Conservation (phyloP, 1,140 invertebrate genomes). For the Eufriesea mexicana region DNA sequence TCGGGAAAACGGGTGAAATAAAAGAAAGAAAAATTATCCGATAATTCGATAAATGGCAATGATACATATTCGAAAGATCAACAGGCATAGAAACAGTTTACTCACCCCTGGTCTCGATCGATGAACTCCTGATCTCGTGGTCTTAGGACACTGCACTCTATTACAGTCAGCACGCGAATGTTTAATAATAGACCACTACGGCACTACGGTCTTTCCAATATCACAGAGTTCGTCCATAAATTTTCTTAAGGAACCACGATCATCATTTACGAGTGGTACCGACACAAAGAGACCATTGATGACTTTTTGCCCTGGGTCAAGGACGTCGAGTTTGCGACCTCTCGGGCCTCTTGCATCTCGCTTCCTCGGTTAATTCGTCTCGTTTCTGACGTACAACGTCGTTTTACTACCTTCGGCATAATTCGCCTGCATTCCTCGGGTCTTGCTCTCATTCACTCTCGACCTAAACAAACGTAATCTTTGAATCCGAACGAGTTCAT, state of each 20-base stretch:
- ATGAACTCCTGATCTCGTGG: conserved; percentile 29
- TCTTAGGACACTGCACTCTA: conserved; percentile 35
- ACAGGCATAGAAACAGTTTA: not conserved
- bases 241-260: not conserved
- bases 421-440: no score
- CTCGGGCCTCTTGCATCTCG: not conserved
- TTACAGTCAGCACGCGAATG: conserved; percentile 34
- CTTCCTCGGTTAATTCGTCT: not conserved
- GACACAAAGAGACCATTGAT: not conserved
- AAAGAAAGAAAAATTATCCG: not conserved
- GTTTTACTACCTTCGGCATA: no score
- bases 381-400: no score
- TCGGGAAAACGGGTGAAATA: no score
- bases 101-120: conserved; percentile 40
- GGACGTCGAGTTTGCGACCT: not conserved
- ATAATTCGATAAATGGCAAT: not conserved
- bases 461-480: no score
- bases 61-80: not conserved
- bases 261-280: conserved; percentile 5
- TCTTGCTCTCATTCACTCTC: no score
- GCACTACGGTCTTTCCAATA: not conserved
- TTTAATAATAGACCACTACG: conserved; percentile 38
- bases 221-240: not conserved
- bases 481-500: no score
- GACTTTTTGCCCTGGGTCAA: conserved; percentile 31